Evolutionary conservation across 64 coral and sea anemone genomes (phyloP), one percentile per base, ranked within the genome.

Genomic region (Montipora efflorescens): DNA sequence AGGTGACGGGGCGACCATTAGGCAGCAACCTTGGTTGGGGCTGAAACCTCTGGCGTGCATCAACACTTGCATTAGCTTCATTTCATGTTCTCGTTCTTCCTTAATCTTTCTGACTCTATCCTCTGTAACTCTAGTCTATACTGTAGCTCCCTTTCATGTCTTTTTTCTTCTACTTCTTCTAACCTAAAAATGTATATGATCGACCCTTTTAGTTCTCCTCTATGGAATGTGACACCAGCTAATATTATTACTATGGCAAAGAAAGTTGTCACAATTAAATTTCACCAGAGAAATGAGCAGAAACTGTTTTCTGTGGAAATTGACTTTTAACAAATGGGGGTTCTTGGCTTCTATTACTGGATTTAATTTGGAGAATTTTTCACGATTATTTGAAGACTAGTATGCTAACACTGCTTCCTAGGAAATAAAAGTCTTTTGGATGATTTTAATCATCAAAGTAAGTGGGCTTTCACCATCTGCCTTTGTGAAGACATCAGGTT

Each of bases 261-360:
- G 71, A 74, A 74, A 74, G 71, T 74, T 74, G 71, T 74, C 71
- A 74, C 71, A 43, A 74, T 74, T 74, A 74, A 74, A 74, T 74
- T 74, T 74, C 71, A 74, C 71, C 71, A 74, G 71, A 74, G 71
- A 74, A 28, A 74, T 74, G 71, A 74, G 71, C 71, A 74, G 2
- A 74, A 74, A 74, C n/a, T 74, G n/a, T 74, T 74, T 74, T 74
- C n/a, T 74, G 25, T 74, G 71, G 71, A 74, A 74, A 74, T 43
- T 74, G 71, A 74, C 71, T 28, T 74, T 74, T 74, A 20, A 74
- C 70, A 74, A 74, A 74, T 74, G 71, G 71, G 71, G 23, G 23
- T 74, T 28, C 71, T 74, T 74, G 21, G 5, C 71, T 74, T 74
- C n/a, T 28, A 74, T 74, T 74, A 3, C 71, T 25, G 71, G 21